Evolutionary conservation across 23 tunicate species (phyloP), one percentile per base, ranked within the genome.

Genomic region (Ciona savignyi): DNA sequence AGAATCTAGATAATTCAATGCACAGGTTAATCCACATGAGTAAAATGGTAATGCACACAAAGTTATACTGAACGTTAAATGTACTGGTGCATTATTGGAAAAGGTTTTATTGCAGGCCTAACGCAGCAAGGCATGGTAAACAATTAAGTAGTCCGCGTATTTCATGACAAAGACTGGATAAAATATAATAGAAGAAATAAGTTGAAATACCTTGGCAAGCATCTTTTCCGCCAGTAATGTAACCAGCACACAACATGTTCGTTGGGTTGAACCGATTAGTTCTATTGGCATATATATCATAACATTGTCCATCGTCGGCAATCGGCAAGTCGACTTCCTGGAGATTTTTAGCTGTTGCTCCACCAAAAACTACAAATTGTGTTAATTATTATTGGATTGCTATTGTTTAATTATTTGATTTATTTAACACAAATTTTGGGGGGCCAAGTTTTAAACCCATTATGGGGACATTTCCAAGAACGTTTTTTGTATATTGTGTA

Each of bases 201-300:
- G 20, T 49, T 11, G 15, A 49, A 49, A 9, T 67, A 79, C 90
- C 90, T 69, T 84, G 90, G 34, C 97, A 90, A 49, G 97, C 84
- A 33, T 90, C 97, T 75, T 75, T 85, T 65, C 80, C 83, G 4
- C 93, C 98, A 4, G 66, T 73, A 24, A 0, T 42, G 32, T 75
- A 71, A 3, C 98, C 98, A 30, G 98, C 98, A 66, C 98, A 92
- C 29, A 85, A 68, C 90, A 84, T 85, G 29, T 61, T 68, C 27
- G 75, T 33, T 11, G 34, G 73, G 33, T 73, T 35, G 34, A 88
- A 67, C 3, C 75, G 76, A 77, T 51, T 74, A 24, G 42, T 0
- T 35, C 28, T 63, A 25, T 66, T 67, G 34, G 31, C 33, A 28
- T 82, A 88, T 34, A 76, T 67, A 25, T 30, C 24, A 0, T 19